Evolutionary conservation across 2,888 invertebrate species (phyloP).

Genomic region (Mythimna impura): DNA sequence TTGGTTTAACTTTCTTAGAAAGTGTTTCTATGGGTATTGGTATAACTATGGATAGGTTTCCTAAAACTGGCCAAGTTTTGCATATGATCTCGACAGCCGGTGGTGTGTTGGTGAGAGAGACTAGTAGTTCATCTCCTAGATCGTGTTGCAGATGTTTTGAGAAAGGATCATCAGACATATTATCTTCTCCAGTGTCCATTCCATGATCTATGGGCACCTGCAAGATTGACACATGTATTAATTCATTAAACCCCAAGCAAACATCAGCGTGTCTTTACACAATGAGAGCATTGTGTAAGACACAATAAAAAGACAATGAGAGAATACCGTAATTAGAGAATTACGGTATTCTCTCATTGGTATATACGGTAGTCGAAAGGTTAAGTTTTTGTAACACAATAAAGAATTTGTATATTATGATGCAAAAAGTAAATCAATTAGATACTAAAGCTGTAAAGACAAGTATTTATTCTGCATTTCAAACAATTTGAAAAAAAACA

Average conservation of each 20-base stretch:
- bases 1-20: slow-evolving; percentile 77
- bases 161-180: slow-evolving; percentile 91
- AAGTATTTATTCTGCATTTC: neutral
- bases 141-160: slow-evolving; percentile 92
- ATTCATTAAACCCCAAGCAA: no score
- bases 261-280: no score
- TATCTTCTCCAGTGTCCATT: slow-evolving; percentile 70
- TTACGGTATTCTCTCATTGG: no score
- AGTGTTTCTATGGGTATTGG: slow-evolving; percentile 83
- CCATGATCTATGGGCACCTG: slow-evolving; percentile 72
- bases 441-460: neutral
- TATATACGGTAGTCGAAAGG: no score
- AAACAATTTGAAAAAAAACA: neutral
- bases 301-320: no score
- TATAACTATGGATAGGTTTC: slow-evolving; percentile 91
- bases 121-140: slow-evolving; percentile 91
- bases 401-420: neutral
- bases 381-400: neutral
- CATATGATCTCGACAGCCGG: slow-evolving; percentile 78
- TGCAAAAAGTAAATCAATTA: neutral
- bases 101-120: slow-evolving; percentile 89
- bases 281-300: no score
- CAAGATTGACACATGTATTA: slow-evolving; percentile 44
- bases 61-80: slow-evolving; percentile 92
- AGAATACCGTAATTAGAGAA: no score